phyloP scores from a whole-genome alignment of 2,113 vertebrate genomes.

The Ceratotherium simum region DNA sequence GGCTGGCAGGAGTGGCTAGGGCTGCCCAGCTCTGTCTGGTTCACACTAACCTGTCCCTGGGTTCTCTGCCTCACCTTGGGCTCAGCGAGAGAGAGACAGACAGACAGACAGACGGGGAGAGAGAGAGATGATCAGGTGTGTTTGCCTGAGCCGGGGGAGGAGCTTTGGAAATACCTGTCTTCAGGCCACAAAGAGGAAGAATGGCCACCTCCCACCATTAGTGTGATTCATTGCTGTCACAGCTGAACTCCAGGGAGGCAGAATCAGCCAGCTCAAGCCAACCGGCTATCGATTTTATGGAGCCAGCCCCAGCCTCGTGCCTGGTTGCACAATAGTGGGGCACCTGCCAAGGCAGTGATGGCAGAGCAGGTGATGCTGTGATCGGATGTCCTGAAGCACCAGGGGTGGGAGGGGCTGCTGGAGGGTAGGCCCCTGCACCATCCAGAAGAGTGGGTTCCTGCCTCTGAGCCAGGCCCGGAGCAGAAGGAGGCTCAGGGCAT shows the following conservation, averaged over 20 bases:
- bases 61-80: not conserved
- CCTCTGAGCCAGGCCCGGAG: not conserved
- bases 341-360: not conserved
- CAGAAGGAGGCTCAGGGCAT: not conserved
- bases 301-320: not conserved
- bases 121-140: constrained; percentile 42
- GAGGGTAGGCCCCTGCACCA: accelerated
- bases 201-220: not conserved
- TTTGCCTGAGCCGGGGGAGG: constrained; percentile 50
- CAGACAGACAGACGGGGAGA: too few species aligned
- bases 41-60: constrained; percentile 50
- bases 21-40: constrained; percentile 66
- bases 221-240: constrained; percentile 67
- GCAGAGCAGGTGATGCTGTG: not conserved
- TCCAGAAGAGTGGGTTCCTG: not conserved
- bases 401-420: not conserved
- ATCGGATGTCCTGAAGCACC: not conserved
- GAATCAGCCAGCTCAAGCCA: constrained; percentile 66
- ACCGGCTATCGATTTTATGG: not conserved
- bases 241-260: not conserved
- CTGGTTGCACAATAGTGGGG: constrained; percentile 12
- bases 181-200: constrained; percentile 64
- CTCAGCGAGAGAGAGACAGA: not conserved
- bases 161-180: constrained; percentile 72
- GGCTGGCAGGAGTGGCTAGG: not conserved